Percentiles rank a stretch among this genome's conserved stretches.
Conservation (phyloP, 2,797 vertebrate species). For the Anabas testudineus region DNA sequence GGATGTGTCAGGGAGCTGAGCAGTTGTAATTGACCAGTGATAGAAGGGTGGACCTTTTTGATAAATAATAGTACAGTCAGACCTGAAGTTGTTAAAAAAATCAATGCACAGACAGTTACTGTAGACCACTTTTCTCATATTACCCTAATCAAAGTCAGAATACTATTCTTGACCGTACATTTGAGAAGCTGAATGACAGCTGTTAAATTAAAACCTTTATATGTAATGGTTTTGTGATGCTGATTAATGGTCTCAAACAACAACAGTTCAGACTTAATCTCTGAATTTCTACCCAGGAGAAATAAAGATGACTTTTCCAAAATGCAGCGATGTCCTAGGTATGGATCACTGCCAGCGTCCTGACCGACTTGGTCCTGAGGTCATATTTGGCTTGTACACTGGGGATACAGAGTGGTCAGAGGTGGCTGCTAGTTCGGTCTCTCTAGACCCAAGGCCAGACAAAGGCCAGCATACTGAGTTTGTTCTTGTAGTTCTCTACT, state of each 20-base stretch:
- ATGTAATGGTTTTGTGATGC: not conserved
- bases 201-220: not conserved
- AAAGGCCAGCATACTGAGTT: constrained; percentile 39
- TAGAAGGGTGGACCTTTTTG: constrained; percentile 29
- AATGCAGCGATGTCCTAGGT: not conserved
- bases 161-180: not conserved
- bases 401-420: constrained; percentile 39
- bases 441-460: constrained; percentile 33
- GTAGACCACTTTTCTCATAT: constrained; percentile 10
- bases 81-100: constrained; percentile 41
- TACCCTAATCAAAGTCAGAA: constrained; percentile 33
- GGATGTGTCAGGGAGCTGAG: constrained; percentile 41
- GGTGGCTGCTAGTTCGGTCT: constrained; percentile 42
- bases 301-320: constrained; percentile 4
- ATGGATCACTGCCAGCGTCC: constrained; percentile 22
- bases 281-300: not conserved
- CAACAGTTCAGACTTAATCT: not conserved
- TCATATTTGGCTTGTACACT: constrained; percentile 28
- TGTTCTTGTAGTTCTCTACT: constrained; percentile 29
- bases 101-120: constrained; percentile 22
- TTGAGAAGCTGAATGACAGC: not conserved
- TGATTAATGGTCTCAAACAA: not conserved
- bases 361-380: constrained; percentile 19
- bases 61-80: constrained; percentile 34
- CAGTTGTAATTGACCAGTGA: constrained; percentile 53